A percentile compares a stretch with the other conserved stretches of the same genome.
These are phyloP conservation scores for Octodon degus DNA, from an alignment of 2,113 vertebrate species.

Conservation along the genomic window DNA sequence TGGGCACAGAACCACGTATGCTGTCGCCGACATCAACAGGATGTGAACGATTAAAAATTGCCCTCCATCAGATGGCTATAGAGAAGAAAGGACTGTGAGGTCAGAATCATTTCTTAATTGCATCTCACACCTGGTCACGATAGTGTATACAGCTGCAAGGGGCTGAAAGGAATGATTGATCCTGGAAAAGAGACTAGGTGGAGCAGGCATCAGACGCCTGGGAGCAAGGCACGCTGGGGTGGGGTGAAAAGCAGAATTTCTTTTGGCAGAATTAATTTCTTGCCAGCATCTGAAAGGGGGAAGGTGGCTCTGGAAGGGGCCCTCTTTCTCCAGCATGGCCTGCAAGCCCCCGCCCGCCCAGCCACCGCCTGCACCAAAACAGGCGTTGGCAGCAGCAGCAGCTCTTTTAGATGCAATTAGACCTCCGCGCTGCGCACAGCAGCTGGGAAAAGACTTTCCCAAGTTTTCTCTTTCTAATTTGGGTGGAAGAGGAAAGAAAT, in stretches of 20 bases:
- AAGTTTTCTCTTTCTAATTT: conserved; percentile 76
- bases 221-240: conserved; percentile 52
- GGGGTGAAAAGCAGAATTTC: conserved; percentile 69
- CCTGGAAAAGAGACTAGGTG: conserved; percentile 64
- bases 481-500: conserved; percentile 80
- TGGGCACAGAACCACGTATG: neutral
- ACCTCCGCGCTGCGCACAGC: conserved; percentile 73
- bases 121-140: conserved; percentile 77
- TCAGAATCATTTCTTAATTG: conserved; percentile 78
- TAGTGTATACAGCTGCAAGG: conserved; percentile 69
- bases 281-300: conserved; percentile 65
- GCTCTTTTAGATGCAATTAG: conserved; percentile 77
- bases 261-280: conserved; percentile 75
- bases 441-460: conserved; percentile 84
- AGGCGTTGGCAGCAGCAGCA: conserved; percentile 58
- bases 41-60: neutral
- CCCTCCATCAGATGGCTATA: conserved; percentile 42
- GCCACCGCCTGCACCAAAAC: conserved; percentile 37
- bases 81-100: neutral
- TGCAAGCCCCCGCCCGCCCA: neutral
- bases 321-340: conserved; percentile 32
- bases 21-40: neutral
- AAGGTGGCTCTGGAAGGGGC: conserved; percentile 63
- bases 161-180: conserved; percentile 72
- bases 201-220: neutral